Percentiles rank a stretch among this genome's conserved stretches.
These are phyloP conservation scores for Xyliphius kryptos DNA, from an alignment of 2,113 vertebrate species.

Conservation along the genomic window DNA sequence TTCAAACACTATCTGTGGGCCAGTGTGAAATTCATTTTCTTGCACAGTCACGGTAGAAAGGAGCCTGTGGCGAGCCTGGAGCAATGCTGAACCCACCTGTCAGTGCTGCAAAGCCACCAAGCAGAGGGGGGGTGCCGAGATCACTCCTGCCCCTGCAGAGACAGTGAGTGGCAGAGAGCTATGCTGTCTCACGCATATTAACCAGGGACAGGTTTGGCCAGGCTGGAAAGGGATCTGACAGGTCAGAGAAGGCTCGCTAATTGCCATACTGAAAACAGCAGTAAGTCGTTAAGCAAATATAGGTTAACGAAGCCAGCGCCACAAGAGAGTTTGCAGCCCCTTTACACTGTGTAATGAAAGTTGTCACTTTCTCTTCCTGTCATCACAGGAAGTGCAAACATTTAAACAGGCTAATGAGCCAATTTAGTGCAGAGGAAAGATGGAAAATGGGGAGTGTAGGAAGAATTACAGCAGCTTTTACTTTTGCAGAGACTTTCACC, in stretches of 20 bases:
- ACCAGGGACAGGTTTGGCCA: not conserved
- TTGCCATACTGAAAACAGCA: conserved; percentile 33
- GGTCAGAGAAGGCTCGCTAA: conserved; percentile 28
- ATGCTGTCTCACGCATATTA: conserved; percentile 24
- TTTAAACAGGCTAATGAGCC: conserved; percentile 60
- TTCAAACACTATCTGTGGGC: not conserved
- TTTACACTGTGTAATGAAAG: conserved; percentile 52
- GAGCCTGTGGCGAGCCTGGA: conserved; percentile 19
- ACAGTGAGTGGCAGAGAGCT: conserved; percentile 19
- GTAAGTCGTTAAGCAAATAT: conserved; percentile 43
- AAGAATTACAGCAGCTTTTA: conserved; percentile 10
- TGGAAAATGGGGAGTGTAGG: conserved; percentile 54
- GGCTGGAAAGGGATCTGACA: conserved; percentile 1
- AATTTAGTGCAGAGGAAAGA: conserved; percentile 58
- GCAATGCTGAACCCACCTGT: conserved; percentile 24
- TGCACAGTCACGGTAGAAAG: conserved; percentile 1
- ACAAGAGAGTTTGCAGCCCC: conserved; percentile 39
- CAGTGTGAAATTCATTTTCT: conserved; percentile 4
- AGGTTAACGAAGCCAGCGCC: conserved; percentile 47
- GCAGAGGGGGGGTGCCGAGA: not conserved
- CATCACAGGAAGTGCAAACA: conserved; percentile 53
- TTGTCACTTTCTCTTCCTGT: conserved; percentile 32
- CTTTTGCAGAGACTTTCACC: no score
- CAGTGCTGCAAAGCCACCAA: conserved; percentile 5
- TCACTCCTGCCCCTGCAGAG: conserved; percentile 9